Percentiles rank a stretch among this genome's conserved stretches.
phyloP scores from a whole-genome alignment of 92 coral and sea anemone species.

The Siderastrea siderea region DNA sequence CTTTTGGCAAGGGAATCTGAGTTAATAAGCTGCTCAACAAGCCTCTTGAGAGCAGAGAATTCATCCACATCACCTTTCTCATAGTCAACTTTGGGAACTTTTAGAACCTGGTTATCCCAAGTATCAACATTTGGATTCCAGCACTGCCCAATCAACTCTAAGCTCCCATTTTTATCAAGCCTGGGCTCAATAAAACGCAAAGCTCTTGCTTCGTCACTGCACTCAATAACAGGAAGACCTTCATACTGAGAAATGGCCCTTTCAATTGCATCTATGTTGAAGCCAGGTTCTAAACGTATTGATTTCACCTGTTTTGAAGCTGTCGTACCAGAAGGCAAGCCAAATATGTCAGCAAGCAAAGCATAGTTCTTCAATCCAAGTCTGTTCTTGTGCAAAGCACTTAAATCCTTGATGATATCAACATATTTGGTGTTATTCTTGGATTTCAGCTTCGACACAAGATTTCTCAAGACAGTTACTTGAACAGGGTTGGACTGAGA shows the following conservation, averaged over 20 bases:
- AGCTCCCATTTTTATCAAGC: constrained; percentile 17
- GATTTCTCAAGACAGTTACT: too few relatives aligned
- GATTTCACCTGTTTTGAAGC: constrained; percentile 1
- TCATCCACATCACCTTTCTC: constrained; percentile 35
- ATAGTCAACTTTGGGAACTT: constrained; percentile 6
- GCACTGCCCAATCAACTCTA: constrained; percentile 26
- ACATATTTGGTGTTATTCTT: too few relatives aligned
- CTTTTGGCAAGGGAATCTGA: constrained; percentile 7
- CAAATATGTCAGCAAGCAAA: constrained; percentile 34
- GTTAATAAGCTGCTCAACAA: constrained; percentile 4
- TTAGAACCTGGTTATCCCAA: constrained; percentile 26
- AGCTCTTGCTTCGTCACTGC: constrained; percentile 27
- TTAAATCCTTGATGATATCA: too few relatives aligned
- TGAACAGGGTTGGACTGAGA: too few relatives aligned
- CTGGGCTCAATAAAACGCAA: constrained; percentile 36
- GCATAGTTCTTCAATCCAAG: constrained; percentile 35
- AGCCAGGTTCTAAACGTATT: constrained; percentile 1
- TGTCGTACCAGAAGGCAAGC: constrained; percentile 18
- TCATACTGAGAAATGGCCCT: constrained; percentile 10
- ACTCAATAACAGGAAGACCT: constrained; percentile 20
- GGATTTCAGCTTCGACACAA: too few relatives aligned
- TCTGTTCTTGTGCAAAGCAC: too few relatives aligned
- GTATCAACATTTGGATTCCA: constrained; percentile 34
- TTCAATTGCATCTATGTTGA: constrained; percentile 21
- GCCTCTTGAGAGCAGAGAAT: constrained; percentile 10